Conservation (phyloP, 2,888 invertebrate species). For the Tipula vernalis region DNA sequence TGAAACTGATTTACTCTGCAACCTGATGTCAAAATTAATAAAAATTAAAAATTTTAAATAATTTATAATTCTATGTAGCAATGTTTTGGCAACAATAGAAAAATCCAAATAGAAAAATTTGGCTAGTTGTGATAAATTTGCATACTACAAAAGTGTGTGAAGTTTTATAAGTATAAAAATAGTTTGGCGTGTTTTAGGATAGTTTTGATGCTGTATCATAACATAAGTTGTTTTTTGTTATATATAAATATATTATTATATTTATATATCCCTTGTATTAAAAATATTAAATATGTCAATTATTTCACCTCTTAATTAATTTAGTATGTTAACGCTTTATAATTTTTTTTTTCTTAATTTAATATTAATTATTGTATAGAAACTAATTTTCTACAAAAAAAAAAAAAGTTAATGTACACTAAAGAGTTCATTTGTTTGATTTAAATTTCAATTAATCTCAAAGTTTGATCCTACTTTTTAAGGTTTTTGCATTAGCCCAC, state of each 20-base stretch:
- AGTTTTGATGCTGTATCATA: not conserved
- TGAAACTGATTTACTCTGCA: not conserved
- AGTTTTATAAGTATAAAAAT: not conserved
- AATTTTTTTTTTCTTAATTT: not conserved
- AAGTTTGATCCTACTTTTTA: not conserved
- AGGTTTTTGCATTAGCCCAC: not conserved
- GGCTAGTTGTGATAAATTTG: not conserved
- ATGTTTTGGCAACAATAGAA: not conserved
- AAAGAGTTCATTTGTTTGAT: not conserved
- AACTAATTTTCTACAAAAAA: not conserved
- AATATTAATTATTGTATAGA: not conserved
- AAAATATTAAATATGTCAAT: not conserved
- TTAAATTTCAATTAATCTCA: not conserved
- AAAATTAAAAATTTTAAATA: not conserved
- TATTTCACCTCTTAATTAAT: constrained; percentile 8
- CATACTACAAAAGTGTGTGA: not conserved
- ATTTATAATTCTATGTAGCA: not conserved
- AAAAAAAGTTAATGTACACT: not conserved
- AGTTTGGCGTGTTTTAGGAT: not conserved
- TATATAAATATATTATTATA: not conserved
- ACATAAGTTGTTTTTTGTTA: not conserved
- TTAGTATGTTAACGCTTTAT: constrained; percentile 12
- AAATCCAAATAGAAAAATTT: not conserved
- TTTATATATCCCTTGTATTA: not conserved
- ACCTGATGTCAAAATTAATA: not conserved